phyloP scores from a whole-genome alignment of 2,888 invertebrate genomes.

The Nebria brevicollis region DNA sequence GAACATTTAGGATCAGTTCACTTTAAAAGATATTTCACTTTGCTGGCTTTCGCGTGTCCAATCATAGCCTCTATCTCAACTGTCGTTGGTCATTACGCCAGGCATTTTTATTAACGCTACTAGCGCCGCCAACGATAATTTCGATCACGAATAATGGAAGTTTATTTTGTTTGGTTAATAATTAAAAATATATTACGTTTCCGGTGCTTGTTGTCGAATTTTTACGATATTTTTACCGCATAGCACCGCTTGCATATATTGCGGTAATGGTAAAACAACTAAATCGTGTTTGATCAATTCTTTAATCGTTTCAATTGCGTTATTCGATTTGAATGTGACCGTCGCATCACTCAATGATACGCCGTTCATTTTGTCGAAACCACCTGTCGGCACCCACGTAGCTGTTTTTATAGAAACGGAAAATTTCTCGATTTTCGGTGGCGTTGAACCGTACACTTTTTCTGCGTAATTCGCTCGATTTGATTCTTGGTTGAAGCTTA shows the following conservation, averaged over 20 bases:
- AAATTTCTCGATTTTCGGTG: constrained; percentile 22
- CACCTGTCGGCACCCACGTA: constrained; percentile 5
- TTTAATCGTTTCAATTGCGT: constrained; percentile 23
- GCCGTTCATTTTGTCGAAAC: constrained; percentile 28
- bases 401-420: constrained; percentile 20
- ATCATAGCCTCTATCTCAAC: too few species aligned
- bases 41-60: too few species aligned
- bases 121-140: too few species aligned
- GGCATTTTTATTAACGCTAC: too few species aligned
- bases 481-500: constrained; percentile 3
- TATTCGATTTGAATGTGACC: not conserved
- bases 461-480: constrained; percentile 12
- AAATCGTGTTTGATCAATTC: constrained; percentile 22
- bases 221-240: constrained; percentile 27
- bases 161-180: not conserved
- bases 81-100: too few species aligned
- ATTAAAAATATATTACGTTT: not conserved
- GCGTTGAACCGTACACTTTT: constrained; percentile 21
- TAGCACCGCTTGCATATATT: constrained; percentile 23
- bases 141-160: too few species aligned
- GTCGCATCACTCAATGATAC: constrained; percentile 15
- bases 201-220: not conserved
- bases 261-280: constrained; percentile 22
- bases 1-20: too few species aligned
- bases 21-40: too few species aligned